These are phyloP conservation scores for Dromius quadrimaculatus DNA, from an alignment of 2,888 invertebrate species.

Conservation along the genomic window DNA sequence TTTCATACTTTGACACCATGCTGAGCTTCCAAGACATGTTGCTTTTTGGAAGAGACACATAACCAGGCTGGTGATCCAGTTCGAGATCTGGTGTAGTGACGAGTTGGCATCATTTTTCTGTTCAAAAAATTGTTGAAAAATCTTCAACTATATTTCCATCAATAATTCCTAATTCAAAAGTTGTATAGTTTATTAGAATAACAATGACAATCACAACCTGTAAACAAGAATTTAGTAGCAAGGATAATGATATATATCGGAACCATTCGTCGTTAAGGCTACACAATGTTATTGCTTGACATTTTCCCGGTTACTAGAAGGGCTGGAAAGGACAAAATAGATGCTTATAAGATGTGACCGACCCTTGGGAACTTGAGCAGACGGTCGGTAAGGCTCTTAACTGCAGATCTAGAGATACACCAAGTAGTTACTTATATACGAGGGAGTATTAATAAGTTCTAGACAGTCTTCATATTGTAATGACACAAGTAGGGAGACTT, in stretches of 20 bases:
- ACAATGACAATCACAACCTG: not conserved
- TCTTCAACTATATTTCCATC: too few relatives aligned
- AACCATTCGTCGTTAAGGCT: not conserved
- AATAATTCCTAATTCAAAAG: too few relatives aligned
- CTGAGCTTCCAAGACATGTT: too few relatives aligned
- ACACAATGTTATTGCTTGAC: constrained; percentile 12
- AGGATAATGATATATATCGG: constrained; percentile 17
- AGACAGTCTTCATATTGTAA: constrained; percentile 21
- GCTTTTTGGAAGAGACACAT: not conserved
- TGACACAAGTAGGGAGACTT: too few relatives aligned
- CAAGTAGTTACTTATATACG: constrained; percentile 22
- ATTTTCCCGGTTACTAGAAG: not conserved
- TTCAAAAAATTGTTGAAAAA: too few relatives aligned
- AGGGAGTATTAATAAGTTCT: constrained; percentile 24
- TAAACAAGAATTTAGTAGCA: not conserved
- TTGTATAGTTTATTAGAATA: too few relatives aligned
- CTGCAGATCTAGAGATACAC: constrained; percentile 26
- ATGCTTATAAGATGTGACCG: constrained; percentile 6
- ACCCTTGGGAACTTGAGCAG: constrained; percentile 27
- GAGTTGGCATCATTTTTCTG: too few relatives aligned
- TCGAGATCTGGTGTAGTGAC: too few relatives aligned
- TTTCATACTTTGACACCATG: too few relatives aligned
- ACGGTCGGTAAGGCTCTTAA: constrained; percentile 23
- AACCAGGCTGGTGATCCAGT: not conserved
- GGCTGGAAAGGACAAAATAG: not conserved